A percentile compares a stretch with the other conserved stretches of the same genome.
Evolutionary conservation across 2,113 vertebrate species (phyloP).

Genomic region (Donacobius atricapilla): DNA sequence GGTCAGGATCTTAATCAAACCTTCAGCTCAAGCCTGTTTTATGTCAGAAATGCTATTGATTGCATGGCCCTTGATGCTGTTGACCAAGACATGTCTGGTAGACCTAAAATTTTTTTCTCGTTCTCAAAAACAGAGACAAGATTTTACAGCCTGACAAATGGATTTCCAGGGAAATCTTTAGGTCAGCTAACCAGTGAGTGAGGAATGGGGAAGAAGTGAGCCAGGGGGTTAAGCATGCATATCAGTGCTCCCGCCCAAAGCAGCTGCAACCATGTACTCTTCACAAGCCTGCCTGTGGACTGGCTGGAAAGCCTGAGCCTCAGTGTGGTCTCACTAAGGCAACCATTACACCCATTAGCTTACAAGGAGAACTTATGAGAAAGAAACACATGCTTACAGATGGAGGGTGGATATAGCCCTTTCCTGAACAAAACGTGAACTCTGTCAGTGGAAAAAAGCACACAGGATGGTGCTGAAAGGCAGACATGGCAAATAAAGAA

Average conservation of each 20-base stretch:
- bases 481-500: not conserved
- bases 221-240: not conserved
- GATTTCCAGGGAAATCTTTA: slow-evolving; percentile 10
- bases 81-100: not conserved
- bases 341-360: not conserved
- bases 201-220: not conserved
- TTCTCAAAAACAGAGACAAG: not conserved
- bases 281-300: not conserved
- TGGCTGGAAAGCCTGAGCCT: slow-evolving; percentile 35
- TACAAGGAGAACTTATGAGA: slow-evolving; percentile 8
- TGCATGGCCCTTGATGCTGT: not conserved
- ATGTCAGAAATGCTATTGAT: not conserved
- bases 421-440: not conserved
- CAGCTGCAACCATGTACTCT: not conserved
- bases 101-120: not conserved
- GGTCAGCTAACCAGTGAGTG: not conserved
- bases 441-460: not conserved
- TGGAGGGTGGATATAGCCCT: not conserved
- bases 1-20: not conserved
- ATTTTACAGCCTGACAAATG: not conserved
- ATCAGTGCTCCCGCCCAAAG: not conserved
- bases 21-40: not conserved
- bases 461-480: slow-evolving; percentile 9
- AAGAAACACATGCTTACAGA: not conserved
- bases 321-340: slow-evolving; percentile 9